Evolutionary conservation across 2,797 vertebrate species (phyloP).

Genomic region (Arrhamphus sclerolepis): DNA sequence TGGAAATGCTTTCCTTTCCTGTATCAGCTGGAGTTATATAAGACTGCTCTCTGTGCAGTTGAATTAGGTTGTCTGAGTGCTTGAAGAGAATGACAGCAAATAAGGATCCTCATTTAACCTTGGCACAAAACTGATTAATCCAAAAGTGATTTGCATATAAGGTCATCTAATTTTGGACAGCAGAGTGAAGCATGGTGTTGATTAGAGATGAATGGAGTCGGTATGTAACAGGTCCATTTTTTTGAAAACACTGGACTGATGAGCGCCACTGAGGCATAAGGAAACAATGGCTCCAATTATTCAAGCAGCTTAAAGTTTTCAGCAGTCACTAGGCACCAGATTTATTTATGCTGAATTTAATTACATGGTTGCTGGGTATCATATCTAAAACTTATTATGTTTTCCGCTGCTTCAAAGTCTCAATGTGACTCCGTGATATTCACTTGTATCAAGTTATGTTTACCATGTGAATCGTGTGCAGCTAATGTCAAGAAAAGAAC

Average conservation of each 20-base stretch:
- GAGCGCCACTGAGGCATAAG: constrained; percentile 36
- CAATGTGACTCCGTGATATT: constrained; percentile 16
- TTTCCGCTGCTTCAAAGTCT: constrained; percentile 24
- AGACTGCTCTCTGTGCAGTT: constrained; percentile 39
- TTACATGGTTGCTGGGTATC: constrained; percentile 29
- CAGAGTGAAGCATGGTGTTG: constrained; percentile 37
- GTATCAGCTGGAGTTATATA: constrained; percentile 53
- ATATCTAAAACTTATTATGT: constrained; percentile 34
- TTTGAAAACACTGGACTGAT: constrained; percentile 34
- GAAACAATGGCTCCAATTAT: constrained; percentile 56
- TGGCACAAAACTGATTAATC: constrained; percentile 66
- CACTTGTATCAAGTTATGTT: constrained; percentile 5
- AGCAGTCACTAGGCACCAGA: constrained; percentile 31
- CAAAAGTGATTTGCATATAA: constrained; percentile 66
- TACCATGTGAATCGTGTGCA: background rate
- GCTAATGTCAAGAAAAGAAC: background rate
- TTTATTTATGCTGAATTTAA: constrained; percentile 60
- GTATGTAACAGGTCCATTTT: constrained; percentile 10
- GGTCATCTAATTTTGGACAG: constrained; percentile 69
- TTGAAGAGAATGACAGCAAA: constrained; percentile 37
- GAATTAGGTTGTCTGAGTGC: constrained; percentile 41
- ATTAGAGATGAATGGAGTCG: constrained; percentile 51
- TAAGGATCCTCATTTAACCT: constrained; percentile 69
- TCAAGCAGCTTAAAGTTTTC: constrained; percentile 63
- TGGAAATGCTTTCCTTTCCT: constrained; percentile 36